phyloP scores from a whole-genome alignment of 1,140 invertebrate species.

The Drosophila arizonae region DNA sequence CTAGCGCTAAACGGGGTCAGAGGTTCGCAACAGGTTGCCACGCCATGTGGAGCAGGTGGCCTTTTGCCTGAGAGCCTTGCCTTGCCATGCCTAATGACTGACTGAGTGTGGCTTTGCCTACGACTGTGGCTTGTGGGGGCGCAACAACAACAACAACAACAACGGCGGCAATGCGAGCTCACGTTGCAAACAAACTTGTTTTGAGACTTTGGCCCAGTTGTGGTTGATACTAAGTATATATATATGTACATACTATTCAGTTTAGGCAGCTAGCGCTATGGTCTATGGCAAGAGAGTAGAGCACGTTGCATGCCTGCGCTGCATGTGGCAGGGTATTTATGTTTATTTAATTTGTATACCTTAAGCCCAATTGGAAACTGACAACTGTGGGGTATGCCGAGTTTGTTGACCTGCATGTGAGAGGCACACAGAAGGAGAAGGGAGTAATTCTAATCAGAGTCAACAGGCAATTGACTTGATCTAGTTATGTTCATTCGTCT shows the following conservation, averaged over 20 bases:
- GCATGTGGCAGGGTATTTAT: constrained; percentile 17
- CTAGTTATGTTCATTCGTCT: no score
- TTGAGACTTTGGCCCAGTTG: constrained; percentile 63
- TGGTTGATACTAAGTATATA: constrained; percentile 55
- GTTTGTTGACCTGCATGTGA: not conserved
- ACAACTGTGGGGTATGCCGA: not conserved
- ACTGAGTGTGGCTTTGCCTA: constrained; percentile 12
- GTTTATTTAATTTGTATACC: constrained; percentile 12
- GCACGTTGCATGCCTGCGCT: not conserved
- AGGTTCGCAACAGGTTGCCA: constrained; percentile 67
- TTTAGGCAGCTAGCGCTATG: not conserved
- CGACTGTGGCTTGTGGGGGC: constrained; percentile 37
- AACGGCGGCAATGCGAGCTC: constrained; percentile 26
- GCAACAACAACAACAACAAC: constrained; percentile 25
- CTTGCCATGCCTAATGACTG: constrained; percentile 42
- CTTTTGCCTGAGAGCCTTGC: constrained; percentile 58
- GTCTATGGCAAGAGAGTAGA: not conserved
- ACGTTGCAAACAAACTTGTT: constrained; percentile 63
- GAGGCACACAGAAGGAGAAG: no score
- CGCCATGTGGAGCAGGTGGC: constrained; percentile 74
- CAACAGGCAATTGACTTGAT: no score
- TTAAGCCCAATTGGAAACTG: no score
- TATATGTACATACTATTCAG: constrained; percentile 21
- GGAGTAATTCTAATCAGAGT: no score
- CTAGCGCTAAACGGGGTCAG: constrained; percentile 18